Evolutionary conservation across 2,113 vertebrate species (phyloP), one percentile per base, ranked within the genome.

Genomic region (Orycteropus afer): DNA sequence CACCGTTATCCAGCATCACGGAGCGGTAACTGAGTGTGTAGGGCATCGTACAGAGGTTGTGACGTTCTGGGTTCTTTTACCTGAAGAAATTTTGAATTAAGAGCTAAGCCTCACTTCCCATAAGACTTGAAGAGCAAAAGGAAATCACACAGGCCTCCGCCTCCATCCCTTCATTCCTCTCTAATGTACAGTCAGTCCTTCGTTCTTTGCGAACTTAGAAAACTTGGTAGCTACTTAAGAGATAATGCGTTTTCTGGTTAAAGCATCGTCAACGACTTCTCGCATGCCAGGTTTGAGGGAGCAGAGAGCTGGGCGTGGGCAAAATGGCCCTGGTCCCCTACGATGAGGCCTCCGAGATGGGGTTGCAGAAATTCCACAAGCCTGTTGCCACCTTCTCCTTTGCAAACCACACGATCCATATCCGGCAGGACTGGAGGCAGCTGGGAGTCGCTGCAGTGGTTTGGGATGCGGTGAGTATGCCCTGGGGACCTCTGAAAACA

Each of bases 381-480:
- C 97, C 99, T 1, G 98, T 97, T 0, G 98, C 98, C 8, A 97
- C 98, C 0, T 99, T 99, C 93, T 95, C 82, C 29, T 99, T 99
- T 73, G 99, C 98, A 34, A 97, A 98, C 91, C 99, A 89, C 91
- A 98, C 97, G 27, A 96, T 99, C 83, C 97, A 95, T 20, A 97
- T 99, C 2, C 90, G 96, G 1, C 99, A 99, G 98, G 99, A 99
- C 98, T 99, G 99, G 99, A 98, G 97, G 63, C 98, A 98, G n/a
- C 98, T 99, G 11, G 99, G 99, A 0, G 99, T 99, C 1, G 99
- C 99, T 0, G 99, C 99, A 0, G 99, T 99, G 23, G 99, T 99
- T 7, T 99, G 99, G 99, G 99, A 99, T 29, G 99, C 99, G 73
- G 99, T 99, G 95, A 96, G 99, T 98, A 89, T 69, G 5, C 29